A percentile compares a stretch with the other conserved stretches of the same genome.
Evolutionary conservation across 1,140 invertebrate species (phyloP).

Genomic region (Brachionus koreanus): DNA sequence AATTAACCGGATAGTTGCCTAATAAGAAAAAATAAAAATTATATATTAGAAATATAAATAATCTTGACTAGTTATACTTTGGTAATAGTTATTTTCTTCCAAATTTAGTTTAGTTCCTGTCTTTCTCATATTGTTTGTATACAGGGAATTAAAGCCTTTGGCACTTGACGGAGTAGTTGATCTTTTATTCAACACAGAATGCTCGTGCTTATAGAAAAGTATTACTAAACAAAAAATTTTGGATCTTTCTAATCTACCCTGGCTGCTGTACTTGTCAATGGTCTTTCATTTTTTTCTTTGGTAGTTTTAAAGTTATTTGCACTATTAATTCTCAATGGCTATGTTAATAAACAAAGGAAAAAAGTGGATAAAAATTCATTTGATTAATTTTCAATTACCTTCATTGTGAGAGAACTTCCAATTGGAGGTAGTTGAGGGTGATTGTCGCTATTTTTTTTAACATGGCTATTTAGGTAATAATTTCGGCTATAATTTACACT

Average conservation of each 20-base stretch:
- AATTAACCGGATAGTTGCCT: background rate
- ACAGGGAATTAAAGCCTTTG: background rate
- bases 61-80: background rate
- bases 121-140: background rate
- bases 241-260: background rate
- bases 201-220: background rate
- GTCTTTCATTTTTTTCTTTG: constrained; percentile 27
- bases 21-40: background rate
- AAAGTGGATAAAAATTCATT: background rate
- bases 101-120: background rate
- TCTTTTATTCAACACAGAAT: constrained; percentile 15
- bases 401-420: background rate
- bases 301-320: background rate
- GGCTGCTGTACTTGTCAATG: constrained; percentile 17
- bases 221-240: background rate
- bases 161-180: constrained; percentile 29
- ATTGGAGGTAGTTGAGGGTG: constrained; percentile 30
- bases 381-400: background rate
- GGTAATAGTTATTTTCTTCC: constrained; percentile 3
- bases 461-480: background rate
- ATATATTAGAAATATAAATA: background rate
- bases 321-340: constrained; percentile 37
- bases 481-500: background rate
- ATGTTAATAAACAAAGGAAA: background rate
- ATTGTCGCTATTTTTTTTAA: background rate